Conservation (phyloP, 2,113 vertebrate genomes). For the Ammodytes marinus region DNA sequence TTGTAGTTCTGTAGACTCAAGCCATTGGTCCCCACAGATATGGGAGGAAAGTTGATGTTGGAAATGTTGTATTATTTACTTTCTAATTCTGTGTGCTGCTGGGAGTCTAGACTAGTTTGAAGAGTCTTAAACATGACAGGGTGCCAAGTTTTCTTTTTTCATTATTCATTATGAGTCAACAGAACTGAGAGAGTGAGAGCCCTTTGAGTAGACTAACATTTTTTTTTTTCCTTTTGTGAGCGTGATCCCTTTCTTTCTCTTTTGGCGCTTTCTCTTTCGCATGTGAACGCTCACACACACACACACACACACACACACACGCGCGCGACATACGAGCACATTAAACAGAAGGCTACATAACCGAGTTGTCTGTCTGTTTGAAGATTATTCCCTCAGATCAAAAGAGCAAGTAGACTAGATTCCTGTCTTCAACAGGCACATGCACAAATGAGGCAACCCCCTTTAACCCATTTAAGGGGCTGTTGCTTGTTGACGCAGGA, state of each 20-base stretch:
- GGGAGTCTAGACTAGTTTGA: constrained; percentile 62
- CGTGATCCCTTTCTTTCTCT: constrained; percentile 42
- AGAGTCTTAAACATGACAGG: constrained; percentile 67
- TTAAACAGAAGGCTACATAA: constrained; percentile 71
- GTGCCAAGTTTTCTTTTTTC: constrained; percentile 57
- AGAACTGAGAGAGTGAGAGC: constrained; percentile 53
- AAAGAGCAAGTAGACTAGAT: constrained; percentile 70
- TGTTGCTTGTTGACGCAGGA: constrained; percentile 70
- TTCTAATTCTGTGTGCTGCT: constrained; percentile 45
- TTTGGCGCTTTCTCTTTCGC: constrained; percentile 24
- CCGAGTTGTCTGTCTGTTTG: constrained; percentile 73
- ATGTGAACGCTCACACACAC: constrained; percentile 21
- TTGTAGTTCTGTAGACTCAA: constrained; percentile 15
- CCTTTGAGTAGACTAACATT: constrained; percentile 51
- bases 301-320: constrained; percentile 20
- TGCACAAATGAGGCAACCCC: constrained; percentile 70
- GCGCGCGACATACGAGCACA: constrained; percentile 5
- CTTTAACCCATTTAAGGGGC: constrained; percentile 71
- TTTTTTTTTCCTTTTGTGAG: constrained; percentile 28
- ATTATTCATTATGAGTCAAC: constrained; percentile 73
- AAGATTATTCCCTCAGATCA: constrained; percentile 80
- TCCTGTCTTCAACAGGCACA: constrained; percentile 69
- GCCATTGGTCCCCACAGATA: constrained; percentile 39
- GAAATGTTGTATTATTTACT: constrained; percentile 61
- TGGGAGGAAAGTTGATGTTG: constrained; percentile 26